Evolutionary conservation across 2,888 invertebrate species (phyloP).

Genomic region (Cantharis nigra): DNA sequence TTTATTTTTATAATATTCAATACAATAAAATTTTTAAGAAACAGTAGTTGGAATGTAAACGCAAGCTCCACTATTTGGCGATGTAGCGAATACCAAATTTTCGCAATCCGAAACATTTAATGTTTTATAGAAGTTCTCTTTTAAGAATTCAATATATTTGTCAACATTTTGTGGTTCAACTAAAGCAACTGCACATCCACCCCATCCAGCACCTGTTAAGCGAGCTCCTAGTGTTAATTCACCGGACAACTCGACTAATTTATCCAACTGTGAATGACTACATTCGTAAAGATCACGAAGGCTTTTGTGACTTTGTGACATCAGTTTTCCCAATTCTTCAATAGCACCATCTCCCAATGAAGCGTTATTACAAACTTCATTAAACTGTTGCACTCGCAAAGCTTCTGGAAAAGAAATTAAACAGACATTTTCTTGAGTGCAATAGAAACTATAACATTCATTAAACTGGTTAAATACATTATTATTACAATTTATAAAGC

Average conservation of each 20-base stretch:
- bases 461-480: too few species aligned
- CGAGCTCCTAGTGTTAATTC: constrained; percentile 75
- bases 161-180: constrained; percentile 68
- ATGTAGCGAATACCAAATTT: constrained; percentile 74
- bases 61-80: constrained; percentile 69
- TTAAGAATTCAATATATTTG: constrained; percentile 70
- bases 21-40: background rate
- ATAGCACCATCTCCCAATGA: constrained; percentile 54
- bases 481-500: too few species aligned
- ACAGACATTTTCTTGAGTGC: background rate
- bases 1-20: background rate
- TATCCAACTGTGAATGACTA: constrained; percentile 86
- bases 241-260: constrained; percentile 74
- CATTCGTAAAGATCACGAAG: constrained; percentile 88
- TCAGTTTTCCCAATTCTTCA: constrained; percentile 73
- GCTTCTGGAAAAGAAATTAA: constrained; percentile 69
- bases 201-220: constrained; percentile 97
- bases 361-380: constrained; percentile 62
- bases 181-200: constrained; percentile 92
- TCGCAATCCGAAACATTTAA: constrained; percentile 57
- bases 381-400: constrained; percentile 78
- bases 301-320: constrained; percentile 89
- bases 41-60: constrained; percentile 51
- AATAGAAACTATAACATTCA: background rate
- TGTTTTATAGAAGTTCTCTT: constrained; percentile 70